phyloP scores from a whole-genome alignment of 2,797 vertebrate species.

The Luscinia megarhynchos region DNA sequence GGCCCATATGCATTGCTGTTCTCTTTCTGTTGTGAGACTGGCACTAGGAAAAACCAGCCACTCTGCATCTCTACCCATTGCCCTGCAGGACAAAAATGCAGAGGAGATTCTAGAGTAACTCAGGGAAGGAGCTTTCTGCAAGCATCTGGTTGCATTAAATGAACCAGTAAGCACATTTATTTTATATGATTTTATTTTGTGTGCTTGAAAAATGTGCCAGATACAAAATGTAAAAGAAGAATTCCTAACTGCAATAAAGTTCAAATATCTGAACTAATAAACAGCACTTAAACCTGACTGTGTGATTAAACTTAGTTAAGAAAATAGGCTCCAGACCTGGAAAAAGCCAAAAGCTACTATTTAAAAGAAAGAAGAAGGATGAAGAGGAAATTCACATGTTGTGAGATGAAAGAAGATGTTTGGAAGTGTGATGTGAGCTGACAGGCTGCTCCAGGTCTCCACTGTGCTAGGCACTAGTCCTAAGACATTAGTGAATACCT shows the following conservation, averaged over 20 bases:
- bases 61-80: background rate
- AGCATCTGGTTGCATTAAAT: background rate
- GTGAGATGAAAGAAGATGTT: background rate
- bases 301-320: background rate
- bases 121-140: background rate
- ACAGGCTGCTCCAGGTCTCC: background rate
- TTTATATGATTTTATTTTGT: background rate
- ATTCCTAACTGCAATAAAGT: background rate
- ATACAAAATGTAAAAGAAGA: background rate
- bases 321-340: background rate
- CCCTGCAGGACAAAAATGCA: background rate
- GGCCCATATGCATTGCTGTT: background rate
- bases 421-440: background rate
- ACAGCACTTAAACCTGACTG: rapidly evolving
- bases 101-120: background rate
- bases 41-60: background rate
- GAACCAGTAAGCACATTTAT: background rate
- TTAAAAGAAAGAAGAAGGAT: background rate
- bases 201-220: background rate
- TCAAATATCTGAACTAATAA: background rate
- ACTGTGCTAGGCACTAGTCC: background rate
- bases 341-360: background rate
- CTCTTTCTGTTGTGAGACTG: background rate
- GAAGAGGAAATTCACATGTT: background rate
- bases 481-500: rapidly evolving